Evolutionary conservation across 1,140 invertebrate genomes (phyloP).

Genomic region (Theocolax elegans): DNA sequence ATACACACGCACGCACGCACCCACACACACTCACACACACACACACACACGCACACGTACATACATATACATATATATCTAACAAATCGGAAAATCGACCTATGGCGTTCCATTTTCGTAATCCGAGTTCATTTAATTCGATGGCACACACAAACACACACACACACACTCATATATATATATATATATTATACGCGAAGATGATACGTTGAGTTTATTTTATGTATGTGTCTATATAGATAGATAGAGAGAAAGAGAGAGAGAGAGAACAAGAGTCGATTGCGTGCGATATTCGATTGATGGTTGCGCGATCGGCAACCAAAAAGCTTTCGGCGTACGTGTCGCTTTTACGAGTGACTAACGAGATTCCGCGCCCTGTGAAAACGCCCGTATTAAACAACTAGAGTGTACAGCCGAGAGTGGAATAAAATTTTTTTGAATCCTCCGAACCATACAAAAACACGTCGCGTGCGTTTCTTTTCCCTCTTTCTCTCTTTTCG

Average conservation of each 20-base stretch:
- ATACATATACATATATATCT: neutral
- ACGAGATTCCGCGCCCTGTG: neutral
- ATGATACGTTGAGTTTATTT: slow-evolving; percentile 22
- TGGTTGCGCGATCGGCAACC: neutral
- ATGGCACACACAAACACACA: slow-evolving; percentile 18
- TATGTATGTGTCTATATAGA: no score
- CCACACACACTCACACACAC: neutral
- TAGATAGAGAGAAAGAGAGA: no score
- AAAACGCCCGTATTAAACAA: no score
- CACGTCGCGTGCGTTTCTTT: no score
- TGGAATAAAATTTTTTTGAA: no score
- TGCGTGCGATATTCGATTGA: slow-evolving; percentile 5
- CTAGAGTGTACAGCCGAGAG: no score
- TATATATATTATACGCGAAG: no score
- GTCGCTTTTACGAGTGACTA: slow-evolving; percentile 14
- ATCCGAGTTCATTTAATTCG: slow-evolving; percentile 31
- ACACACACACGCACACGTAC: no score
- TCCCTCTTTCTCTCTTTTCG: no score
- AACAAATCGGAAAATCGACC: slow-evolving; percentile 27
- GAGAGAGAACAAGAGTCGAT: no score
- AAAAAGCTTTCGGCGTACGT: neutral
- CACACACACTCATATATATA: no score
- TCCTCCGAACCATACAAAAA: no score
- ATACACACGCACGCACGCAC: neutral
- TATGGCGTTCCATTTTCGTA: neutral